Evolutionary conservation across 2,888 invertebrate genomes (phyloP), one percentile per base, ranked within the genome.

Genomic region (Aquatica leii): DNA sequence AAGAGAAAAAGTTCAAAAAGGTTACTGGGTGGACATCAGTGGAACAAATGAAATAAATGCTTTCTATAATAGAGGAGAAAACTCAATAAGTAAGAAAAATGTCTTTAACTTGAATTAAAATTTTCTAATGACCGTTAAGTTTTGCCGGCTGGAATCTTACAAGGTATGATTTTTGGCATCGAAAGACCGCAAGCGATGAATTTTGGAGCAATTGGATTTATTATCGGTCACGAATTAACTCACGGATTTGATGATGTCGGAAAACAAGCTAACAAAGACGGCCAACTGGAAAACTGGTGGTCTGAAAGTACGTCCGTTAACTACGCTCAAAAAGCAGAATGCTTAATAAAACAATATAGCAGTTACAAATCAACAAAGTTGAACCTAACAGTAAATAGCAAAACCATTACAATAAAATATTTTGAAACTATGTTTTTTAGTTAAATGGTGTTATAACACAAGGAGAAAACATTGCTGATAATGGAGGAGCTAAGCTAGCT

Each of bases 391-490:
- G 49, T 50, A 50, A 48, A n/a, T n/a, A n/a, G n/a, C n/a, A n/a
- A n/a, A n/a, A n/a, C n/a, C n/a, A n/a, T n/a, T n/a, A n/a, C n/a
- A n/a, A n/a, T n/a, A n/a, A n/a, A n/a, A n/a, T n/a, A n/a, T n/a
- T n/a, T n/a, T n/a, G n/a, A n/a, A n/a, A n/a, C n/a, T n/a, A n/a
- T n/a, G n/a, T n/a, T n/a, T 78, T 82, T 15, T 80, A 94, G 94
- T 78, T 97, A 56, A 95, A 95, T 77, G 97, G 97, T 58, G 89
- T 94, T 67, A 93, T 93, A 76, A 94, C 94, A 0, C 92, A 93
- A 80, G 93, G 93, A 8, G 96, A 96, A 79, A 95, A 96, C 79
- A 94, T 96, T 64, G 96, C 96, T 0, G 95, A 96, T 79, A 94
- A 95, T 77, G 95, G 94, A 0, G 96, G 96, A 0, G 88, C 94